These are phyloP conservation scores for Masnerella sp. DNA, from an alignment of 2,888 invertebrate species.

Conservation along the genomic window DNA sequence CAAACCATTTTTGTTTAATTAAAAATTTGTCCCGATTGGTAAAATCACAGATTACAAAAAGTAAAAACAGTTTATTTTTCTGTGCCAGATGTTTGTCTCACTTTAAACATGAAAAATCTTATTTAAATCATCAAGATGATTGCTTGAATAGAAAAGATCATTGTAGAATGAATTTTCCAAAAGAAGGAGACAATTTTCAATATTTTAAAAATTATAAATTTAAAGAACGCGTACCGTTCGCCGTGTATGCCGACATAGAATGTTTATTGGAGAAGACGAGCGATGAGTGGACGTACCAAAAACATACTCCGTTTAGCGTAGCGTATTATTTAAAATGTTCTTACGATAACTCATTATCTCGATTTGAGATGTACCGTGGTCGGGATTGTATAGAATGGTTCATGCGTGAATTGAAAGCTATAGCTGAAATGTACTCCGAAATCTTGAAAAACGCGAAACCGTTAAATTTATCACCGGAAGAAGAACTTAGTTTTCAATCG, in stretches of 20 bases:
- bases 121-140: background rate
- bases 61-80: conserved; percentile 1
- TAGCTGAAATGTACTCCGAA: background rate
- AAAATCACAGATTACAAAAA: conserved; percentile 9
- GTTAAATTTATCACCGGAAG: conserved; percentile 8
- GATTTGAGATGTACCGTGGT: conserved; percentile 2
- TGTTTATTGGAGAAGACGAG: background rate
- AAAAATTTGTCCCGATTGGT: conserved; percentile 12
- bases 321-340: conserved; percentile 27
- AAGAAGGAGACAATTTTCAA: conserved; percentile 9
- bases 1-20: conserved; percentile 6
- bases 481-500: background rate
- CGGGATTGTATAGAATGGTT: conserved; percentile 24
- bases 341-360: conserved; percentile 12
- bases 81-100: conserved; percentile 13
- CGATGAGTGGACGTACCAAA: conserved; percentile 11
- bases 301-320: conserved; percentile 16
- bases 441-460: conserved; percentile 5
- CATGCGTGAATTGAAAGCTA: background rate
- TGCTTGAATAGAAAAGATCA: background rate
- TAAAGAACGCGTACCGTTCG: conserved; percentile 15
- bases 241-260: conserved; percentile 19
- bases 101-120: conserved; percentile 19
- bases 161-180: conserved; percentile 9
- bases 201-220: conserved; percentile 16